Evolutionary conservation across 2,113 vertebrate genomes (phyloP), one percentile per base, ranked within the genome.

Genomic region (Panurus biarmicus): DNA sequence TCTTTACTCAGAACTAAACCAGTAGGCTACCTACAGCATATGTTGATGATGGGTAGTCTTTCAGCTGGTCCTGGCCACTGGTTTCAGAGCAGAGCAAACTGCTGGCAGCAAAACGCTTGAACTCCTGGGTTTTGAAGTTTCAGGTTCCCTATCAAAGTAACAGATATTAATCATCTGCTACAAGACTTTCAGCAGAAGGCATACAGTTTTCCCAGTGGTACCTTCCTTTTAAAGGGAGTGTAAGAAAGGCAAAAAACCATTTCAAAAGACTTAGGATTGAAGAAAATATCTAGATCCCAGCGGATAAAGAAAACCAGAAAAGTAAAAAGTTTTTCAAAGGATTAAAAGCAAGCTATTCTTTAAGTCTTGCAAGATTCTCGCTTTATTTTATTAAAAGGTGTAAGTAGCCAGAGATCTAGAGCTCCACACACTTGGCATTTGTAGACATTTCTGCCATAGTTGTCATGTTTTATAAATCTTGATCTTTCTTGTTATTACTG

Each of bases 81-180:
- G 71, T 76, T 93, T 91, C 91, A 93, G 87, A 94, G 91, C 70
- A 94, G 71, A 95, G 54, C 71, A 93, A 91, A 89, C 85, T 77
- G 85, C 91, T 83, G 74, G 85, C 85, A 96, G 91, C 75, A 90
- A 95, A 96, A 95, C n/a, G 61, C 91, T 93, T 95, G 66, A 95
- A 85, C 73, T 93, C 64, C 56, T 57, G n/a, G 22, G 72, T 93
- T 95, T 90, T 93, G 85, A 97, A 93, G 85, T 93, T 95, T 89
- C 85, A 94, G 73, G 57, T 64, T 95, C 35, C 54, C 88, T 95
- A 88, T 94, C 92, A 95, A 94, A 94, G 86, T 38, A 85, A 57
- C 57, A 94, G 84, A 92, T 95, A 96, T 87, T 93, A 94, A 95
- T 95, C 91, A 80, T 83, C 75, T 90, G 51, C 85, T 67, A 51